Evolutionary conservation across 2,888 invertebrate species (phyloP).

Genomic region (Ormyrus rosae): DNA sequence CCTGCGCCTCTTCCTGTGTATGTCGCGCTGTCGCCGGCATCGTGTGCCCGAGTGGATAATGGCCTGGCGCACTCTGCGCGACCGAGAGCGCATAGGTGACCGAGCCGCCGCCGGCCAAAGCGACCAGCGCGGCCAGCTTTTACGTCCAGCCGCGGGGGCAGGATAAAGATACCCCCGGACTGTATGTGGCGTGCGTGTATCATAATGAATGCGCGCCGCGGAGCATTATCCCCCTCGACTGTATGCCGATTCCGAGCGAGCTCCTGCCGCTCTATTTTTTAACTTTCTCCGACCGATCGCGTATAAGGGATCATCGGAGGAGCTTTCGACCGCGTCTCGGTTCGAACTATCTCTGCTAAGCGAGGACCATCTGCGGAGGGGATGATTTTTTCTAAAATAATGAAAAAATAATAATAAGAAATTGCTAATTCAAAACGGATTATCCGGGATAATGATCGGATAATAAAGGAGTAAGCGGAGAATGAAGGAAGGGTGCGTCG

Average conservation of each 20-base stretch:
- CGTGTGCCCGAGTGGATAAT: constrained; percentile 70
- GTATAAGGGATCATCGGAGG: too few relatives aligned
- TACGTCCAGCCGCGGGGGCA: neutral
- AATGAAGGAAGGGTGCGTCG: neutral
- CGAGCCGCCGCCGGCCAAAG: neutral
- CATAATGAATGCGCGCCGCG: constrained; percentile 54
- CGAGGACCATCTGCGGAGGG: neutral
- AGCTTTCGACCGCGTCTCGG: too few relatives aligned
- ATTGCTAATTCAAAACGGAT: constrained; percentile 11
- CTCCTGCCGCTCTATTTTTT: too few relatives aligned
- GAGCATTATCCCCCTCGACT: constrained; percentile 48
- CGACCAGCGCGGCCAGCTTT: neutral
- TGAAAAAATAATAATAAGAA: constrained; percentile 1
- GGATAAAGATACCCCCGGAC: constrained; percentile 45
- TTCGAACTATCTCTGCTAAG: neutral
- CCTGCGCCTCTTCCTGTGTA: constrained; percentile 1
- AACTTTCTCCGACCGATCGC: constrained; percentile 44
- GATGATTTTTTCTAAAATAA: constrained; percentile 13
- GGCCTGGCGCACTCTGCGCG: constrained; percentile 53
- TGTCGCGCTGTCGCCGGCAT: constrained; percentile 55
- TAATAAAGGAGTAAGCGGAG: constrained; percentile 19
- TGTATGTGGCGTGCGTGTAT: constrained; percentile 50
- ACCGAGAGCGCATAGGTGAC: constrained; percentile 31
- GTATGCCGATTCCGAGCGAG: constrained; percentile 30
- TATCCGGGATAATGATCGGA: constrained; percentile 6